phyloP scores from a whole-genome alignment of 2,113 vertebrate species.

The Cyrtonyx montezumae region DNA sequence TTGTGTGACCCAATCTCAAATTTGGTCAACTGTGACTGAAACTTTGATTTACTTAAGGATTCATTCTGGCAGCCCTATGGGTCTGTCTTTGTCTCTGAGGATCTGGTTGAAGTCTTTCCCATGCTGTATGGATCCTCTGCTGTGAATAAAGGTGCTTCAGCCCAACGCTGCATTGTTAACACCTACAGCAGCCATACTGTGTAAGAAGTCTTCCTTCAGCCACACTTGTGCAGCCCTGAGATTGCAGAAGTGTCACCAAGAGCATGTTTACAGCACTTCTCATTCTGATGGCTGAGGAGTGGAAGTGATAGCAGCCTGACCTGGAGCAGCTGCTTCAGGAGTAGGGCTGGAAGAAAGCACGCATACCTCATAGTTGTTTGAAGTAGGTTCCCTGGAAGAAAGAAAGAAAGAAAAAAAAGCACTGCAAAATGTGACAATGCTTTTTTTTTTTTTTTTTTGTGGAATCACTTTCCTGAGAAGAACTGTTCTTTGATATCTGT shows the following conservation, averaged over 20 bases:
- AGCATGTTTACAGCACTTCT: background rate
- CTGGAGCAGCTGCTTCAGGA: background rate
- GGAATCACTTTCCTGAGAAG: conserved; percentile 22
- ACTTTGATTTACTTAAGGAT: background rate
- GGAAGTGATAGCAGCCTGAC: background rate
- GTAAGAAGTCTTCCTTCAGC: background rate
- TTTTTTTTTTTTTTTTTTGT: background rate
- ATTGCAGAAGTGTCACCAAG: background rate
- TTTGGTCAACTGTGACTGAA: background rate
- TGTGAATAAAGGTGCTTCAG: rapidly evolving
- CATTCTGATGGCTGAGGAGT: background rate
- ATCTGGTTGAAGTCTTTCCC: background rate
- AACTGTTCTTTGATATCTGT: conserved; percentile 39
- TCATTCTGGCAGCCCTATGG: rapidly evolving
- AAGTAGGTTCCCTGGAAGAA: background rate
- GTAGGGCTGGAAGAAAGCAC: background rate
- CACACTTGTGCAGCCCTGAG: background rate
- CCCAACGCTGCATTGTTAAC: rapidly evolving
- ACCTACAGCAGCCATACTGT: background rate
- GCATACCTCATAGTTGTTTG: background rate
- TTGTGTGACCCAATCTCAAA: background rate
- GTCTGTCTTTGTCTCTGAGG: rapidly evolving
- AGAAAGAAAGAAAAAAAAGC: background rate
- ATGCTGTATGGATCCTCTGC: rapidly evolving
- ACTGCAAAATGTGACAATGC: background rate